Evolutionary conservation across 2,797 vertebrate genomes (phyloP).

Genomic region (Strix occidentalis): DNA sequence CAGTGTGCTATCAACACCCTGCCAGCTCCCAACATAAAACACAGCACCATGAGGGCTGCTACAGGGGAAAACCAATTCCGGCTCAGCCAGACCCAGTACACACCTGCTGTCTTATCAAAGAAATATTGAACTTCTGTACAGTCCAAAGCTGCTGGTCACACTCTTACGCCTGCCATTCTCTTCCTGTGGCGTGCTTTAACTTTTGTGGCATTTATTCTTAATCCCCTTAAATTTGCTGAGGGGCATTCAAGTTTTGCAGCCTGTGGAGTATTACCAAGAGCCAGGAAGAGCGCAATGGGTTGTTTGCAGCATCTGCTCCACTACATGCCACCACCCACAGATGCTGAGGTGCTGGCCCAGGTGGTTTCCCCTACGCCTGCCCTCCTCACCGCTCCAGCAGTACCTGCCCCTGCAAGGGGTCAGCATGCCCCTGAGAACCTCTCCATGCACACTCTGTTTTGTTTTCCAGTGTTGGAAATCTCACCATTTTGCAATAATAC

Average conservation of each 20-base stretch:
- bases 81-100: too few relatives aligned
- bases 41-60: too few relatives aligned
- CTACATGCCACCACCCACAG: background rate
- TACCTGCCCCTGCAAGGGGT: background rate
- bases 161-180: background rate
- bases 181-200: accelerated
- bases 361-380: background rate
- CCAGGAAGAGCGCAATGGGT: background rate
- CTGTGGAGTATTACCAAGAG: background rate
- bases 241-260: background rate
- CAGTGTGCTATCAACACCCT: too few relatives aligned
- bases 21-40: too few relatives aligned
- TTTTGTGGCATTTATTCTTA: background rate
- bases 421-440: background rate
- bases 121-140: background rate
- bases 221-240: background rate
- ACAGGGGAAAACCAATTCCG: too few relatives aligned
- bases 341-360: background rate
- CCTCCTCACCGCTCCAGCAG: background rate
- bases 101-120: background rate
- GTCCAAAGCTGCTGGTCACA: background rate
- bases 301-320: background rate
- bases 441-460: accelerated
- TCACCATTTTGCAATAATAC: background rate
- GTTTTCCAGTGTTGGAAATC: background rate